These are phyloP conservation scores for Epinephelus cyanopodus DNA, from an alignment of 2,113 vertebrate genomes.

Conservation along the genomic window DNA sequence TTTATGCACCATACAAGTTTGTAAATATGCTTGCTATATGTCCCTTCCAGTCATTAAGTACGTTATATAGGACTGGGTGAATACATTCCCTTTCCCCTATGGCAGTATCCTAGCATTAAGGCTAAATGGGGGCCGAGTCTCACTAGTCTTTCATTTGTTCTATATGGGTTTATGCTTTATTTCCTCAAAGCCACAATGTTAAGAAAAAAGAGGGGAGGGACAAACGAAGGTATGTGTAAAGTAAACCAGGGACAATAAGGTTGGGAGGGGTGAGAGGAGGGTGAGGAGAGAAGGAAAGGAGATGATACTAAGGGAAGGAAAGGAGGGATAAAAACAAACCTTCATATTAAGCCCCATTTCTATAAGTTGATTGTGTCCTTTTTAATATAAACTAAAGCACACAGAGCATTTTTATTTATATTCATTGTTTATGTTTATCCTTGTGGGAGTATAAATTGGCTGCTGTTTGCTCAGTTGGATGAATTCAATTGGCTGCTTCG, in stretches of 20 bases:
- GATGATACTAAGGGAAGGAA: not conserved
- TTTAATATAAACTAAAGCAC: slow-evolving; percentile 15
- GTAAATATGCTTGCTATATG: slow-evolving; percentile 61
- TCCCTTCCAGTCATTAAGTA: slow-evolving; percentile 31
- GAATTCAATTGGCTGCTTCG: slow-evolving; percentile 31
- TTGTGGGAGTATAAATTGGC: slow-evolving; percentile 20
- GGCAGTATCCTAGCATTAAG: slow-evolving; percentile 83
- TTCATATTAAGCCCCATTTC: slow-evolving; percentile 7
- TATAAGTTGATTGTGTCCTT: not conserved
- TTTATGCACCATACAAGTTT: slow-evolving; percentile 33
- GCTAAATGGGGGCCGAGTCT: slow-evolving; percentile 61
- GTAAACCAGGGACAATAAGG: no score
- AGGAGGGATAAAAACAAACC: not conserved
- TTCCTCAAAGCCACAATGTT: slow-evolving; percentile 13
- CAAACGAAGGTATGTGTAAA: not conserved
- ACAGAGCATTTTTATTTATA: slow-evolving; percentile 23
- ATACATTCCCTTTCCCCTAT: slow-evolving; percentile 44
- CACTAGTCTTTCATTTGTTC: slow-evolving; percentile 9
- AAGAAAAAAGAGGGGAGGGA: not conserved
- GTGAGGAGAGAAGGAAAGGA: not conserved
- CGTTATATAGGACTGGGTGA: slow-evolving; percentile 50
- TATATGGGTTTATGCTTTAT: slow-evolving; percentile 1
- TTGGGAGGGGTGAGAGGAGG: not conserved
- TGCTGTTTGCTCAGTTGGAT: slow-evolving; percentile 35
- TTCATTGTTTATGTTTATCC: slow-evolving; percentile 25